Evolutionary conservation across 2,888 invertebrate genomes (phyloP), one percentile per base, ranked within the genome.

Genomic region (Thereva nobilitata): DNA sequence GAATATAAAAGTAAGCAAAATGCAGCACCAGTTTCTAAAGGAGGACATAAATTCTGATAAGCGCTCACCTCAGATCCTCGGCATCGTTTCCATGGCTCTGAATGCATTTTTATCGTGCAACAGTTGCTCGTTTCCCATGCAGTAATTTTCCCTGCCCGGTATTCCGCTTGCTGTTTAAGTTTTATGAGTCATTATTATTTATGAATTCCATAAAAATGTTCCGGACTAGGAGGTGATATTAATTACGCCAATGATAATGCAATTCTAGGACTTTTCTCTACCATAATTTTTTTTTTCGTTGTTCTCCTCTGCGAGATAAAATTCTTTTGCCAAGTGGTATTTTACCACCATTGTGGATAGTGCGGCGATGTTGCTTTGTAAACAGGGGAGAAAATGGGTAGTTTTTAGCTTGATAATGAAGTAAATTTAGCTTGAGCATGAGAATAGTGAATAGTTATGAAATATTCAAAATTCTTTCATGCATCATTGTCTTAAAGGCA

Each of bases 91-190:
- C 40, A 34, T 40, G 23, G 23, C 50, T 61, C 61, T 61, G 45
- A 54, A 47, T 64, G 66, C 64, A 70, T 68, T 67, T 70, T 71
- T 70, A 69, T 67, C 67, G 69, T 70, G 71, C 71, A 71, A 71
- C 71, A 72, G 69, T 71, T 72, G 72, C 71, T 64, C 61, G 64
- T 68, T 70, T 70, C 71, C 67, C 69, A 70, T 66, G 68, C 70
- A 70, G 70, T 71, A 69, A 71, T 69, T 71, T 72, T 69, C 72
- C 68, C 35, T 54, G 37, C 57, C 53, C 41, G n/a, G 47, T 44
- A 35, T 40, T 44, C 53, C 35, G 6, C 37, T 9, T 40, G 23
- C 54, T 64, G 54, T 64, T 64, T 54, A 65, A 61, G 65, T 68
- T 68, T 68, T 68, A 65, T 65, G 65, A 59, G 53, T 61, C 68